Conservation (phyloP, 2,113 vertebrate species). For the Aptenodytes forsteri region DNA sequence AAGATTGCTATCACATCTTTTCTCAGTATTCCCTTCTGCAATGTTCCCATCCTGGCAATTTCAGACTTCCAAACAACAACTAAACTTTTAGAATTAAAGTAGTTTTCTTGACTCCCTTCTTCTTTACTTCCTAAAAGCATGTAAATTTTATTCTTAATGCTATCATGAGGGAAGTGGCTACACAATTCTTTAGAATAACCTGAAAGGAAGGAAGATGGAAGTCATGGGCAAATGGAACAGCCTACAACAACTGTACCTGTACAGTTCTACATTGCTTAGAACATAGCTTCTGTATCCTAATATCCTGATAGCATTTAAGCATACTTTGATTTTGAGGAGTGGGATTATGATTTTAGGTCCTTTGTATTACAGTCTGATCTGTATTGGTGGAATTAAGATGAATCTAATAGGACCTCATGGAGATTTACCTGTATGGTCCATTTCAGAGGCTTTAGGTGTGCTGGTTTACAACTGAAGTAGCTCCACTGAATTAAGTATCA, state of each 20-base stretch:
- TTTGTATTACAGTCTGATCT: not conserved
- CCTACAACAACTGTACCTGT: not conserved
- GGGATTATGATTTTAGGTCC: not conserved
- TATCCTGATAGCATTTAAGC: not conserved
- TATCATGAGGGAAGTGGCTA: not conserved
- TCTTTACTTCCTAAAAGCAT: not conserved
- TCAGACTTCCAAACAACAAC: not conserved
- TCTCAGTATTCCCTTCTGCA: not conserved
- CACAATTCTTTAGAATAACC: not conserved
- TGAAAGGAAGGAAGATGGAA: not conserved
- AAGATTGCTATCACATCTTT: not conserved
- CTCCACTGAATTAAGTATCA: not conserved
- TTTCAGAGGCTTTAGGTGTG: not conserved
- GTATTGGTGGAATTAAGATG: not conserved
- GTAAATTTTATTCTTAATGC: not conserved
- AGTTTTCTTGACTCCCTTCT: not conserved
- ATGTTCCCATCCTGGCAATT: not conserved
- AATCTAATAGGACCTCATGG: not conserved
- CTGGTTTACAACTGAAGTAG: not conserved
- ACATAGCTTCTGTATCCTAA: not conserved
- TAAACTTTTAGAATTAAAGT: not conserved
- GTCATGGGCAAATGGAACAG: not conserved
- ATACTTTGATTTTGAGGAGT: not conserved
- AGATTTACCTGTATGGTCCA: not conserved
- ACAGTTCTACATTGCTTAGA: not conserved